A percentile compares a stretch with the other conserved stretches of the same genome.
phyloP scores from a whole-genome alignment of 2,113 vertebrate genomes.

The Fregata magnificens region DNA sequence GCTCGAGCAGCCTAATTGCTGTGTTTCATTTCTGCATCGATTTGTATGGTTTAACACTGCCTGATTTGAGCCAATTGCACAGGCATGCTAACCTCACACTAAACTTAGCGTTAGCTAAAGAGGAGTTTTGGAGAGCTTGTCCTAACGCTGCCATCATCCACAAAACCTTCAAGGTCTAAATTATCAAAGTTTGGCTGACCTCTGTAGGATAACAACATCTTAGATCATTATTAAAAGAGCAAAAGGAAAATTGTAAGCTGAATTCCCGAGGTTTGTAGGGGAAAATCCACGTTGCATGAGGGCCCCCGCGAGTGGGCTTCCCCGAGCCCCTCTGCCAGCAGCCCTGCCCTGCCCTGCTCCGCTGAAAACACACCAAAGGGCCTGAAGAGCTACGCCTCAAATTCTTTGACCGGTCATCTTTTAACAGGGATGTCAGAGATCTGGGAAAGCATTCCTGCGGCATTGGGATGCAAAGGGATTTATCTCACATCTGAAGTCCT shows the following conservation, averaged over 20 bases:
- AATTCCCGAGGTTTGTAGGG: background rate
- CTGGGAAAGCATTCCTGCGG: constrained; percentile 37
- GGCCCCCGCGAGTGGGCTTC: rapidly evolving
- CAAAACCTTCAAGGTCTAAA: background rate
- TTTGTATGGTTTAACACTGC: background rate
- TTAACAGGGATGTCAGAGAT: constrained; percentile 37
- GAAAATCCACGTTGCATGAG: background rate
- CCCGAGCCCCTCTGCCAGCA: background rate
- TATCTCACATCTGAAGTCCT: constrained; percentile 50
- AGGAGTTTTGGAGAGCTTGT: background rate
- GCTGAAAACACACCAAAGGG: background rate
- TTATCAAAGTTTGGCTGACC: background rate
- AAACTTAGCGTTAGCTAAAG: background rate
- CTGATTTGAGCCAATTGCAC: background rate
- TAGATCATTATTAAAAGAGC: background rate
- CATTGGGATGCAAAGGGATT: constrained; percentile 45
- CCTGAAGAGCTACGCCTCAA: background rate
- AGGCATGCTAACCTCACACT: background rate
- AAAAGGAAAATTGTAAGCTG: background rate
- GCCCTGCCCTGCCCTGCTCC: background rate
- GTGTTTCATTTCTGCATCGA: background rate
- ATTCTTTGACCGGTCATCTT: constrained; percentile 24
- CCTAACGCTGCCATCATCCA: background rate
- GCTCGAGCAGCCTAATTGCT: background rate
- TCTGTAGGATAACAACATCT: background rate